Conservation (phyloP, 2,113 vertebrate genomes). For the Leptodactylus fuscus region DNA sequence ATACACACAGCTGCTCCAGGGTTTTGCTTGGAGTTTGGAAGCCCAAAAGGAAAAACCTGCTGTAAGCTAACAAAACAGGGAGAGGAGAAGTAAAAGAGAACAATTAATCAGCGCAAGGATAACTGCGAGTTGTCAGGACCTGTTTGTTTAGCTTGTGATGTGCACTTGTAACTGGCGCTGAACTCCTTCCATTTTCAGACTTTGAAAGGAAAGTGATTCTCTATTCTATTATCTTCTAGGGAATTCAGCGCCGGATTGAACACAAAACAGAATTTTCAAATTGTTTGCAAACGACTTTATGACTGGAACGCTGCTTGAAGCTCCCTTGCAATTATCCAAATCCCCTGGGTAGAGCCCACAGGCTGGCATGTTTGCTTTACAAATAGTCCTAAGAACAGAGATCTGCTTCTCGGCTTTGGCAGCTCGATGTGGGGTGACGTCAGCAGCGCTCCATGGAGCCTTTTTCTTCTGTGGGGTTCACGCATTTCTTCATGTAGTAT, state of each 20-base stretch:
- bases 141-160: constrained; percentile 35
- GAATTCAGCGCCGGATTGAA: constrained; percentile 39
- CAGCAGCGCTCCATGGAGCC: background rate
- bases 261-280: constrained; percentile 49
- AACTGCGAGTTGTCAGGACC: constrained; percentile 32
- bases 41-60: constrained; percentile 43
- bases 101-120: background rate
- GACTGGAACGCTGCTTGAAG: constrained; percentile 23
- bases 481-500: background rate
- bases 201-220: constrained; percentile 36
- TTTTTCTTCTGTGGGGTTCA: background rate
- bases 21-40: constrained; percentile 10
- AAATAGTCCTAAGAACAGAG: constrained; percentile 24
- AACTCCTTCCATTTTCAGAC: constrained; percentile 21
- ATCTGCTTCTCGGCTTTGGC: constrained; percentile 38
- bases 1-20: background rate
- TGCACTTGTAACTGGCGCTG: constrained; percentile 16
- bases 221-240: constrained; percentile 34
- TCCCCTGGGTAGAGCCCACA: constrained; percentile 24
- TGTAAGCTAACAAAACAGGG: constrained; percentile 11
- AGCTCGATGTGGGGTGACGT: background rate
- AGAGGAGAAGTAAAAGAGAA: constrained; percentile 23
- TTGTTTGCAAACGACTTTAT: constrained; percentile 45
- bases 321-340: constrained; percentile 45
- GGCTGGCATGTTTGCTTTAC: constrained; percentile 31